Evolutionary conservation across 2,797 vertebrate genomes (phyloP).

Genomic region (Heliangelus exortis): DNA sequence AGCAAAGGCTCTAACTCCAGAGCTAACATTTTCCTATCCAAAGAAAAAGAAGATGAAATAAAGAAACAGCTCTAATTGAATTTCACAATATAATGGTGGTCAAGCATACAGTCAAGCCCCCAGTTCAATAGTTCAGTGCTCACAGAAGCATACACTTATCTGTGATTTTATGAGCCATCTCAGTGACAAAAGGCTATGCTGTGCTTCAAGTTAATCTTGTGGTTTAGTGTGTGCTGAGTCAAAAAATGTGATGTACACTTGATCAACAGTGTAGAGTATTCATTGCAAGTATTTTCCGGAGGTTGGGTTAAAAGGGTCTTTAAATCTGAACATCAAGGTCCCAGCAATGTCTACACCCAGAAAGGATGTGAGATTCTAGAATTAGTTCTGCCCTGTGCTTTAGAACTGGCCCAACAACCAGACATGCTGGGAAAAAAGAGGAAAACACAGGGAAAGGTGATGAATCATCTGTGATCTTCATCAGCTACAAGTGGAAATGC

Average conservation of each 20-base stretch:
- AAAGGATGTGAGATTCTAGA: neutral
- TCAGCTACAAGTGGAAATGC: neutral
- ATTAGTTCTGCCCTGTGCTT: neutral
- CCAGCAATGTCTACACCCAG: neutral
- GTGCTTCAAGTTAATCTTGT: neutral
- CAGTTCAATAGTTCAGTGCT: neutral
- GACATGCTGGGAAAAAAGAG: neutral
- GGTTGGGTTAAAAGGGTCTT: neutral
- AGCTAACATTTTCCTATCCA: neutral
- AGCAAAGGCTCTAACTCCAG: neutral
- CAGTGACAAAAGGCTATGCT: neutral
- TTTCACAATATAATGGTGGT: neutral
- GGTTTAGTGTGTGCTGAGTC: neutral
- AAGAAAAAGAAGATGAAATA: neutral
- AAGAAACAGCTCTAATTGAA: neutral
- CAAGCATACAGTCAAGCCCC: neutral
- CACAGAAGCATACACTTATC: neutral
- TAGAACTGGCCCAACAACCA: neutral
- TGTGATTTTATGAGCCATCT: neutral
- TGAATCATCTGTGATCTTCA: neutral
- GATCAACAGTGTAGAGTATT: neutral
- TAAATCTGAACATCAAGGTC: neutral
- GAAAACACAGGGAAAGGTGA: neutral
- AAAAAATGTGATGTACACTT: rapidly evolving
- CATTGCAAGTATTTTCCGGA: neutral